Evolutionary conservation across 2,797 vertebrate species (phyloP).

Genomic region (Tamandua tetradactyla): DNA sequence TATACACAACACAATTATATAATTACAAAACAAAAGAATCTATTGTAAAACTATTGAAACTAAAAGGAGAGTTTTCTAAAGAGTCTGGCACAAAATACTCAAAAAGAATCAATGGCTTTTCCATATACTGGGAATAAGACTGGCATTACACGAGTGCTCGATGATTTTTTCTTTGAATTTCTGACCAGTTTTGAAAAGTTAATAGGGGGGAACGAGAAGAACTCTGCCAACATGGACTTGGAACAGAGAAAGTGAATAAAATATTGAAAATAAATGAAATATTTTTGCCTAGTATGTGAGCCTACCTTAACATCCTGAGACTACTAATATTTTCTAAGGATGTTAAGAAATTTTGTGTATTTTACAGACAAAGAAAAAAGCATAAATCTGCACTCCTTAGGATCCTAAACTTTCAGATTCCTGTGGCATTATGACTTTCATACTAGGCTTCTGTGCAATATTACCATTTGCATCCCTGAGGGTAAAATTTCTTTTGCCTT

Average conservation of each 20-base stretch:
- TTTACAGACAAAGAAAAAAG: constrained; percentile 80
- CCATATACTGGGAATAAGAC: neutral
- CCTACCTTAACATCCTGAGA: constrained; percentile 77
- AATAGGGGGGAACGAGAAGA: constrained; percentile 72
- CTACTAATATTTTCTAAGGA: constrained; percentile 88
- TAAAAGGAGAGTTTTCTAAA: neutral
- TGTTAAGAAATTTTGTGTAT: constrained; percentile 83
- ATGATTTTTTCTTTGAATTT: neutral
- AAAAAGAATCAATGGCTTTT: neutral
- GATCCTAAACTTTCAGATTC: constrained; percentile 89
- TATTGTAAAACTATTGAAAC: neutral
- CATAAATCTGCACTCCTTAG: constrained; percentile 84
- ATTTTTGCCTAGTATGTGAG: constrained; percentile 82
- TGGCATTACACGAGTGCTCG: neutral
- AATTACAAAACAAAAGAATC: neutral
- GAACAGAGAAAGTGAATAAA: too few relatives aligned
- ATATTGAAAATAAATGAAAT: constrained; percentile 80
- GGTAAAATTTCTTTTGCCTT: constrained; percentile 80
- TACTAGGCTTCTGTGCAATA: constrained; percentile 86
- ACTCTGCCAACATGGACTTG: constrained; percentile 86
- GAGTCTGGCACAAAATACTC: neutral
- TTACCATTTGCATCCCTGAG: constrained; percentile 82
- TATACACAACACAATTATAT: neutral
- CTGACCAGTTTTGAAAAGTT: neutral
- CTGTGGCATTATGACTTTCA: constrained; percentile 90